Base-by-base conservation (phyloP, 1,140 invertebrate genomes). In the Ips nitidus region DNA sequence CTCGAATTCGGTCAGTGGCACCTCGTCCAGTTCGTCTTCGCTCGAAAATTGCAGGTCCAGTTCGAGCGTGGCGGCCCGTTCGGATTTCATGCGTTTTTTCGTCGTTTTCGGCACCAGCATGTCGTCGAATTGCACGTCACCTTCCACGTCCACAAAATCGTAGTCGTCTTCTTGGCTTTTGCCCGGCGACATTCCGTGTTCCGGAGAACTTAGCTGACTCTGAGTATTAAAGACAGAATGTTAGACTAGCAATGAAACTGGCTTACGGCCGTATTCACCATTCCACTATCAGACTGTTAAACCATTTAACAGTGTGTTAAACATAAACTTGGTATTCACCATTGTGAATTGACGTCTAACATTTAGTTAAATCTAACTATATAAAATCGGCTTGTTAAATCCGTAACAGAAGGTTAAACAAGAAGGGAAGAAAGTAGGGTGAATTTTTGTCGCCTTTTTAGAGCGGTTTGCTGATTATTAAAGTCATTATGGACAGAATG, bases 41-140 rank as follows among this genome's bases (percentile, higher is more conserved):
- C 88, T 90, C 1, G 89, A 90, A 76, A 89, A 90, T 80, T 90
- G 88, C 53, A 90, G 79, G 82, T 91, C 89, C 85, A 89, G 87
- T 82, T 89, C 84, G 1, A 86, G 78, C 7, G 79, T 80, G 1
- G 77, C 77, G 5, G 77, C 69, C 36, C 74, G 73, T 70, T 86
- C 76, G 85, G 87, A 74, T 83, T 83, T 61, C 82, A 84, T 47
- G 40, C 71, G 72, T 62, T 85, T 81, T 41, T 85, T 73, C 36
- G 71, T 50, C 22, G 64, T 37, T 59, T 74, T 77, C 7, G 72
- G 65, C 66, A 61, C 81, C 74, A 61, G 74, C 72, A 4, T 75
- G 8, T 82, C 81, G 50, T 74, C 73, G 45, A 83, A 81, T n/a
- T 74, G 65, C 37, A 73, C 66, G 40, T 74, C 75, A 7, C 86